phyloP scores from a whole-genome alignment of 92 coral and sea anemone species.

The Actinernus sp. region DNA sequence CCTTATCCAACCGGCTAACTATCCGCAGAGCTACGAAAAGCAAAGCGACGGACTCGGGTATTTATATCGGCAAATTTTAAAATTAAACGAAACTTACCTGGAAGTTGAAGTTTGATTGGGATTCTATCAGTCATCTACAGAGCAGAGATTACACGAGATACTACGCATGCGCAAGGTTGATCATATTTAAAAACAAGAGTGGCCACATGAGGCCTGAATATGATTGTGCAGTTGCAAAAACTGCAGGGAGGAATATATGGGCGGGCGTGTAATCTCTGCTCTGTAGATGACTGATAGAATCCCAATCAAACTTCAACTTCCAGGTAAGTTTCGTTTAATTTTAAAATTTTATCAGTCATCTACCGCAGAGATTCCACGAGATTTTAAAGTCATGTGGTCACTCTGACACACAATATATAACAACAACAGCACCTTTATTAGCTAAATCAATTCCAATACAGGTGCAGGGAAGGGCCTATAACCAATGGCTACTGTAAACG shows the following conservation, averaged over 20 bases:
- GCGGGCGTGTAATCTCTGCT: constrained; percentile 20
- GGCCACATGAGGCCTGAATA: constrained; percentile 5
- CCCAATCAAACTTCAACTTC: constrained; percentile 34
- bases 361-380: constrained; percentile 69
- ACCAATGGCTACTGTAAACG: not conserved
- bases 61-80: too few species aligned
- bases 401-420: constrained; percentile 2
- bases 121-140: too few species aligned
- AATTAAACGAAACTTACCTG: too few species aligned
- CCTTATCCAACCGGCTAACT: too few species aligned
- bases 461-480: too few species aligned
- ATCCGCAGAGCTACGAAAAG: too few species aligned
- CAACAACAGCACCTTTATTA: too few species aligned
- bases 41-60: too few species aligned
- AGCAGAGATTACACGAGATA: too few species aligned
- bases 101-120: too few species aligned
- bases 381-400: constrained; percentile 60
- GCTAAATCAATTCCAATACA: too few species aligned
- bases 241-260: constrained; percentile 22
- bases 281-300: constrained; percentile 25
- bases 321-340: constrained; percentile 22
- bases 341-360: constrained; percentile 44
- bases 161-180: constrained; percentile 23
- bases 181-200: constrained; percentile 15
- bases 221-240: constrained; percentile 10